These are phyloP conservation scores for Cephus runcator DNA, from an alignment of 2,888 invertebrate species.

Conservation along the genomic window DNA sequence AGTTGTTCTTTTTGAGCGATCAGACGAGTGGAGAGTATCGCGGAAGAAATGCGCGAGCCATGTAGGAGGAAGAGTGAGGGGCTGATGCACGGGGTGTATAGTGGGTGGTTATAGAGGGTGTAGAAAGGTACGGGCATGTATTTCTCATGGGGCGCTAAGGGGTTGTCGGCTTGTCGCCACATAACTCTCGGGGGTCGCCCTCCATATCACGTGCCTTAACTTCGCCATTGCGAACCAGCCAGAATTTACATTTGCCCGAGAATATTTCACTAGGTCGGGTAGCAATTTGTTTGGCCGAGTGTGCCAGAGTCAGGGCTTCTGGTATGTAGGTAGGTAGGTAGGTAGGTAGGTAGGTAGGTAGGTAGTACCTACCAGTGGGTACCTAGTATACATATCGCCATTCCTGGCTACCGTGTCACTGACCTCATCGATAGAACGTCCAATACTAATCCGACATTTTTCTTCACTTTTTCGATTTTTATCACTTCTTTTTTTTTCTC, in stretches of 20 bases:
- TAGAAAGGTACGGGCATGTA: slow-evolving; percentile 32
- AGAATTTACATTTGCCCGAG: slow-evolving; percentile 48
- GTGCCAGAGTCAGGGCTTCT: slow-evolving; percentile 7
- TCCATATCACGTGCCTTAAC: slow-evolving; percentile 24
- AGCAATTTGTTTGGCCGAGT: slow-evolving; percentile 49
- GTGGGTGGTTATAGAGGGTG: not conserved
- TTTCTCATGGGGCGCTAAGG: slow-evolving; percentile 55
- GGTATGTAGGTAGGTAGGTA: not conserved
- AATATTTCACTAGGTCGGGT: slow-evolving; percentile 43
- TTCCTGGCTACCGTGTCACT: not conserved
- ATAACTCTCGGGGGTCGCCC: slow-evolving; percentile 43
- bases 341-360: not conserved
- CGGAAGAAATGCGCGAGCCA: slow-evolving; percentile 31
- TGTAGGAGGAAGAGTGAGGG: not conserved
- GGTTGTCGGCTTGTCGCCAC: slow-evolving; percentile 54
- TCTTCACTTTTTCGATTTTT: not conserved
- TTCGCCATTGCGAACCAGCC: slow-evolving; percentile 22
- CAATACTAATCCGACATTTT: not conserved
- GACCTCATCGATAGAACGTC: not conserved
- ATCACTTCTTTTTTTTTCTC: not conserved
- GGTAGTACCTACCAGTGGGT: not conserved
- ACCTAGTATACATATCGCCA: not conserved
- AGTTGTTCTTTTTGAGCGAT: slow-evolving; percentile 21
- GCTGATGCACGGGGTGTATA: not conserved
- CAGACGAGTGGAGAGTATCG: slow-evolving; percentile 31